Evolutionary conservation across 2,113 vertebrate species (phyloP).

Genomic region (Paraplagusia blochii): DNA sequence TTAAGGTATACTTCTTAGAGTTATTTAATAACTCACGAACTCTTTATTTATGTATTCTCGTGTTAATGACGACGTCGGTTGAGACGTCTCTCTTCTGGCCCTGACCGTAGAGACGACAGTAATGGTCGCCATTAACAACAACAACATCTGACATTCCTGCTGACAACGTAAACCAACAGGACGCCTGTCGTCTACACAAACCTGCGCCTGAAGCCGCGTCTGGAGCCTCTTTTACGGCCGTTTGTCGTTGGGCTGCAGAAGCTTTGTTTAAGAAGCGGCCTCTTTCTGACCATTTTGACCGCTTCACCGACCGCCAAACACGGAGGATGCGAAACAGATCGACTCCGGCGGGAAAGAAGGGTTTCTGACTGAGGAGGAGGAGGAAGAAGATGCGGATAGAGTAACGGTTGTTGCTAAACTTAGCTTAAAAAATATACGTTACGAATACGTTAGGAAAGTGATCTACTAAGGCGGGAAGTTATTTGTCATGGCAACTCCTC

Average conservation of each 20-base stretch:
- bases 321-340: slow-evolving; percentile 17
- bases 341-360: slow-evolving; percentile 35
- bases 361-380: not conserved
- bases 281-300: slow-evolving; percentile 59
- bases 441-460: too few relatives aligned
- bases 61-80: too few relatives aligned
- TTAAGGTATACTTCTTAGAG: too few relatives aligned
- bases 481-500: too few relatives aligned
- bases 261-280: slow-evolving; percentile 32
- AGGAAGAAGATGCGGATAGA: not conserved
- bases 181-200: slow-evolving; percentile 1
- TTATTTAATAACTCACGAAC: too few relatives aligned
- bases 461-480: too few relatives aligned
- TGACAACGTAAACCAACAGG: slow-evolving; percentile 23
- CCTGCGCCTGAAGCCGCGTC: slow-evolving; percentile 1
- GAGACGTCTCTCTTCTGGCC: too few relatives aligned
- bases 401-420: not conserved
- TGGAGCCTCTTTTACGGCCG: slow-evolving; percentile 22
- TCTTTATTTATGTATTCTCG: too few relatives aligned
- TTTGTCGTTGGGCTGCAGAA: not conserved
- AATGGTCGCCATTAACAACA: slow-evolving; percentile 3
- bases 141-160: slow-evolving; percentile 18
- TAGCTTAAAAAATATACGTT: not conserved
- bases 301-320: slow-evolving; percentile 62
- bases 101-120: not conserved